Evolutionary conservation across 2,797 vertebrate genomes (phyloP).

Genomic region (Molossus alvarezi): DNA sequence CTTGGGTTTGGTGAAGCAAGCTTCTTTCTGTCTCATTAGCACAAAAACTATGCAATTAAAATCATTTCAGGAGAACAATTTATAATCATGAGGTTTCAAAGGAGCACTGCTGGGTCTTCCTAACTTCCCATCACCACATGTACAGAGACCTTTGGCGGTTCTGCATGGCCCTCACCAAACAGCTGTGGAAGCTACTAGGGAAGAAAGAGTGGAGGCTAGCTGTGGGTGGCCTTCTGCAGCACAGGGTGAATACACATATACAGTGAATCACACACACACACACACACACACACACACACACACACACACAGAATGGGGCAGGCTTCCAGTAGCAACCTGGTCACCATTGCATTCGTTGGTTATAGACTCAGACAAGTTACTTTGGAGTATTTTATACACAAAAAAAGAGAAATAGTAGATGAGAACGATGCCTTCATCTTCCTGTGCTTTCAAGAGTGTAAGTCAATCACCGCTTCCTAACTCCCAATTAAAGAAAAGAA

Average conservation of each 20-base stretch:
- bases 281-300: neutral
- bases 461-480: neutral
- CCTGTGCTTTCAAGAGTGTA: neutral
- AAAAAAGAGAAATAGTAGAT: neutral
- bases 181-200: neutral
- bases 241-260: neutral
- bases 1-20: neutral
- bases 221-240: neutral
- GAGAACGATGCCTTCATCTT: neutral
- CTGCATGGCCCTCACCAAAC: neutral
- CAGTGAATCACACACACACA: no score
- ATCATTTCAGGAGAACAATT: neutral
- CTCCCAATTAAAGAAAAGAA: constrained; percentile 4
- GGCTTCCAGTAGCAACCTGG: neutral
- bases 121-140: neutral
- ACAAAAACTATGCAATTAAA: neutral
- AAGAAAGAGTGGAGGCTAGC: neutral
- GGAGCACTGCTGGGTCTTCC: neutral
- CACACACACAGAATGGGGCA: neutral
- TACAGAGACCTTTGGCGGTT: neutral
- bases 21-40: neutral
- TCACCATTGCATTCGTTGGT: neutral
- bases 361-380: neutral
- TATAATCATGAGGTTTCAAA: neutral
- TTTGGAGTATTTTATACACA: neutral